phyloP scores from a whole-genome alignment of 1,140 invertebrate genomes.

The Drosophila pseudoobscura region DNA sequence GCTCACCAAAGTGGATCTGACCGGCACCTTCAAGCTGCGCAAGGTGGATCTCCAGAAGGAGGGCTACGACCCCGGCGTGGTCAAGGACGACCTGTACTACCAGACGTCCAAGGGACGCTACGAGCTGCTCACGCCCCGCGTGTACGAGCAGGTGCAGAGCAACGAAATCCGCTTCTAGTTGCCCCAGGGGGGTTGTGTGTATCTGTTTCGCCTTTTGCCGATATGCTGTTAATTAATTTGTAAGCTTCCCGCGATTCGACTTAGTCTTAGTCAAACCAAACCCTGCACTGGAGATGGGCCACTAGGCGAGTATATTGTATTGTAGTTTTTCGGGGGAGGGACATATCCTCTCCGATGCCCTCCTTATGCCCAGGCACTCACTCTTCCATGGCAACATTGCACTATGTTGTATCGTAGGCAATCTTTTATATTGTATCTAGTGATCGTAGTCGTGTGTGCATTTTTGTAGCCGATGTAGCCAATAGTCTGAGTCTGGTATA shows the following conservation, averaged over 20 bases:
- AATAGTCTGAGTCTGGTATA: constrained; percentile 18
- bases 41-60: constrained; percentile 96
- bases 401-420: constrained; percentile 31
- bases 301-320: background rate
- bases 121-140: constrained; percentile 85
- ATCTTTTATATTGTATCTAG: constrained; percentile 15
- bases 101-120: constrained; percentile 84
- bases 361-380: background rate
- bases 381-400: constrained; percentile 26
- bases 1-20: constrained; percentile 92
- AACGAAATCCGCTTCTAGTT: constrained; percentile 69
- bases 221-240: constrained; percentile 78
- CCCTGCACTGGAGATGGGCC: constrained; percentile 4
- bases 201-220: constrained; percentile 43
- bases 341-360: no score
- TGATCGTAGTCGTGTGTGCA: constrained; percentile 20
- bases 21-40: constrained; percentile 97
- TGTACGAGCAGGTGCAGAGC: constrained; percentile 86
- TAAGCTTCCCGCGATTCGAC: constrained; percentile 44
- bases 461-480: constrained; percentile 18
- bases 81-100: constrained; percentile 91
- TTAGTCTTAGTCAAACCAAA: constrained; percentile 11
- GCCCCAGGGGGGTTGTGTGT: background rate
- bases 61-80: constrained; percentile 91
- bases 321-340: background rate